phyloP scores from a whole-genome alignment of 2,113 vertebrate species.

The Bubo blakistoni region DNA sequence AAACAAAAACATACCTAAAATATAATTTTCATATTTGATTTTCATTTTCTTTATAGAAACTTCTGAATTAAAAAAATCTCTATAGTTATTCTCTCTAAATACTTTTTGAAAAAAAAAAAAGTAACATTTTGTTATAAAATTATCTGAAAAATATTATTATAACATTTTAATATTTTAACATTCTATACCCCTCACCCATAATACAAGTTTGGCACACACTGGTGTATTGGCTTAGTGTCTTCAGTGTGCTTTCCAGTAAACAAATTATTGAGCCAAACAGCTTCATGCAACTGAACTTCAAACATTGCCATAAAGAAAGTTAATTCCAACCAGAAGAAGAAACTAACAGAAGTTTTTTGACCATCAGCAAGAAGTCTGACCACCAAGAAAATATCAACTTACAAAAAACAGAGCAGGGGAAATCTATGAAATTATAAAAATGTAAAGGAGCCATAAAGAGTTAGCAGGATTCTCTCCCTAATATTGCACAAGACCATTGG shows the following conservation, averaged over 20 bases:
- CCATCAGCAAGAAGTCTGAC: background rate
- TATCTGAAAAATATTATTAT: background rate
- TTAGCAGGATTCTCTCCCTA: background rate
- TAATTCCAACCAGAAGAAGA: background rate
- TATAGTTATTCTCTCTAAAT: background rate
- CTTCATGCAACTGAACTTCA: background rate
- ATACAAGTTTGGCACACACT: background rate
- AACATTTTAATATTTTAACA: background rate
- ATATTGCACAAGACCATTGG: background rate
- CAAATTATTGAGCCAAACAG: background rate
- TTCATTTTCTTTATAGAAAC: background rate
- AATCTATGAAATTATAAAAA: background rate
- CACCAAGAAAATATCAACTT: background rate
- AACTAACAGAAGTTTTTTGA: accelerated
- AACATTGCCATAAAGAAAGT: background rate
- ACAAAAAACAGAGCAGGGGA: background rate
- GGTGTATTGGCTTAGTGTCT: background rate
- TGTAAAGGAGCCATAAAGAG: background rate
- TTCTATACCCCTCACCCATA: background rate
- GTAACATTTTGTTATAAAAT: background rate
- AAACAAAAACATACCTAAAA: background rate
- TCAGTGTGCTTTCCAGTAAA: background rate
- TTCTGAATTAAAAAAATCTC: background rate
- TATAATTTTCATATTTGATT: background rate
- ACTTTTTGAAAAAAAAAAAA: background rate